Percentiles rank a stretch among this genome's conserved stretches.
phyloP scores from a whole-genome alignment of 2,888 invertebrate species.

The Nezara viridula region DNA sequence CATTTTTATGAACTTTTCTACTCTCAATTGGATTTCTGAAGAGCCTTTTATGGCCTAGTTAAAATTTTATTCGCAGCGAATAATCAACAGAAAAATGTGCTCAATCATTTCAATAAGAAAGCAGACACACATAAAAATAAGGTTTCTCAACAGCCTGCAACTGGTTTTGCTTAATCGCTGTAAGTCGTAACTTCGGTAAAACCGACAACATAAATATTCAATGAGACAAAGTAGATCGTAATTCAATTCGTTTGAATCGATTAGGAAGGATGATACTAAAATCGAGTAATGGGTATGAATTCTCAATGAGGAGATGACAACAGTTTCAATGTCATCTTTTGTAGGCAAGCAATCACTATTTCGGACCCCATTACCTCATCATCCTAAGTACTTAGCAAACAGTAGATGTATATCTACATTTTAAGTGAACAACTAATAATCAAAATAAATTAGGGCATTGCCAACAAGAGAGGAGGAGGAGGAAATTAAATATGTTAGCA shows the following conservation, averaged over 20 bases:
- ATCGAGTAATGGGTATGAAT: conserved; percentile 12
- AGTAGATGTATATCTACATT: neutral
- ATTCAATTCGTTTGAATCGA: neutral
- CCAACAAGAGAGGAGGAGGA: no score
- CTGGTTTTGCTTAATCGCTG: neutral
- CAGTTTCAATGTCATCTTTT: neutral
- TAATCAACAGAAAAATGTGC: neutral
- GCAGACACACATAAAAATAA: neutral
- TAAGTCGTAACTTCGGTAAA: neutral
- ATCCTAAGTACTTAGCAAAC: neutral
- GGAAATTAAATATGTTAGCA: no score
- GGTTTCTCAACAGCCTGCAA: neutral
- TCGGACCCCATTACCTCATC: neutral
- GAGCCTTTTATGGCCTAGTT: no score
- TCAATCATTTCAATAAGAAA: neutral
- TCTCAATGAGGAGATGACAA: neutral
- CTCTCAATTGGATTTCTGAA: no score
- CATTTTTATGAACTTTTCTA: no score
- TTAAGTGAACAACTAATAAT: no score
- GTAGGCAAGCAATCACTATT: neutral
- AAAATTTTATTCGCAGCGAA: no score
- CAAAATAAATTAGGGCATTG: no score
- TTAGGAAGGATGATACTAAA: neutral
- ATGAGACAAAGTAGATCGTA: neutral
- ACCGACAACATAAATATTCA: neutral